A percentile compares a stretch with the other conserved stretches of the same genome.
Evolutionary conservation across 2,888 invertebrate genomes (phyloP).

Genomic region (Archips xylosteana): DNA sequence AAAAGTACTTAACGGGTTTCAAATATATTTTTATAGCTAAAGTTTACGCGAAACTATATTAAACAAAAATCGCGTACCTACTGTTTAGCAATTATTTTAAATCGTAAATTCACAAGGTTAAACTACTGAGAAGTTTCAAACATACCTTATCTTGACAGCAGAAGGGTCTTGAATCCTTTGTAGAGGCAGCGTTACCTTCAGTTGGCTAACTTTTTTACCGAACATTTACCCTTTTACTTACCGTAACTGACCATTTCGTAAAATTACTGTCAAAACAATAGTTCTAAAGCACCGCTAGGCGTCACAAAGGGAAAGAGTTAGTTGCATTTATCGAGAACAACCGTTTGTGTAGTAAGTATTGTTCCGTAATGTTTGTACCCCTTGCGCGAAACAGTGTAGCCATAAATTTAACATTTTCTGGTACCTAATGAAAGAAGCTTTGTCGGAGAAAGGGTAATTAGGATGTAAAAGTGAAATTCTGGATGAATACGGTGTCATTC

Average conservation of each 20-base stretch:
- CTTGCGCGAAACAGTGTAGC: conserved; percentile 65
- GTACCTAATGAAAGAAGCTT: conserved; percentile 65
- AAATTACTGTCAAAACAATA: conserved; percentile 60
- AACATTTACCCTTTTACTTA: conserved; percentile 72
- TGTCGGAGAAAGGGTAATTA: conserved; percentile 75
- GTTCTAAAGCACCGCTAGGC: conserved; percentile 74
- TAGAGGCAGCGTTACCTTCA: conserved; percentile 5
- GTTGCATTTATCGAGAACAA: conserved; percentile 79
- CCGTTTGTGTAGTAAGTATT: conserved; percentile 60
- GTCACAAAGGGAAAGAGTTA: conserved; percentile 64
- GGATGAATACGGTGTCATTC: conserved; percentile 62
- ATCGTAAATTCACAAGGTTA: conserved; percentile 52
- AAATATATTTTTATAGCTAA: conserved; percentile 58
- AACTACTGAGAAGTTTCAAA: conserved; percentile 20
- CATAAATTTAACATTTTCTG: conserved; percentile 72
- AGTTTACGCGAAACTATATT: conserved; percentile 66
- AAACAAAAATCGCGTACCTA: conserved; percentile 66
- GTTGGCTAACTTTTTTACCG: conserved; percentile 36
- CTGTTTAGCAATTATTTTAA: conserved; percentile 62
- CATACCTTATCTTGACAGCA: neutral
- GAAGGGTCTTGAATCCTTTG: conserved; percentile 45
- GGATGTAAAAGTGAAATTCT: conserved; percentile 82
- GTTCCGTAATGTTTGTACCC: conserved; percentile 58
- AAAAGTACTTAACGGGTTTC: conserved; percentile 55
- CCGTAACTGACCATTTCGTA: conserved; percentile 74